phyloP scores from a whole-genome alignment of 2,888 invertebrate genomes.

The Tenthredo scrophulariae region DNA sequence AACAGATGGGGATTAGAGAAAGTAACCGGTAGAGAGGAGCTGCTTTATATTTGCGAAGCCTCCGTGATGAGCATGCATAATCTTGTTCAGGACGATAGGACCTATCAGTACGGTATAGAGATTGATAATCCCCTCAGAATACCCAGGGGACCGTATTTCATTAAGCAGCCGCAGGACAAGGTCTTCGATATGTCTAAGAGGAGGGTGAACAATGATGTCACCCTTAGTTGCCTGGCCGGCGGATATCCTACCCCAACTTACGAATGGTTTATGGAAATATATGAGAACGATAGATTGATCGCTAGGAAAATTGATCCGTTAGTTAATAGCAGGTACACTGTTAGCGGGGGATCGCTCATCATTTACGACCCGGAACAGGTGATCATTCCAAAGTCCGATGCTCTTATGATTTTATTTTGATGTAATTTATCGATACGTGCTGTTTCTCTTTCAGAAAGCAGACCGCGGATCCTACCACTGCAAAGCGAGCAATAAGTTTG shows the following conservation, averaged over 20 bases:
- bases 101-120: constrained; percentile 92
- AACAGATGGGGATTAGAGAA: constrained; percentile 93
- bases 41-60: constrained; percentile 94
- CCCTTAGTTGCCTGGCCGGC: constrained; percentile 89
- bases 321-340: constrained; percentile 86
- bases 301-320: constrained; percentile 89
- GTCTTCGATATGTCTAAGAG: constrained; percentile 90
- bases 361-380: constrained; percentile 90
- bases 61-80: constrained; percentile 87
- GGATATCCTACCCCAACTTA: constrained; percentile 95
- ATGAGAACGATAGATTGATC: constrained; percentile 87
- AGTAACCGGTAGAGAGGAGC: constrained; percentile 87
- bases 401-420: neutral
- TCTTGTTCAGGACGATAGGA: constrained; percentile 86
- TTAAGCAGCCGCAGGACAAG: constrained; percentile 90
- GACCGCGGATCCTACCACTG: constrained; percentile 96
- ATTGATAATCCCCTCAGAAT: constrained; percentile 89
- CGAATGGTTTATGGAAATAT: constrained; percentile 94
- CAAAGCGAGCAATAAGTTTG: constrained; percentile 93
- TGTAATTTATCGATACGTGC: neutral
- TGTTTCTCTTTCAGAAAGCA: constrained; percentile 78
- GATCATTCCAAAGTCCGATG: neutral
- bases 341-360: constrained; percentile 95
- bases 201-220: constrained; percentile 86
- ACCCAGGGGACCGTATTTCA: constrained; percentile 93